Evolutionary conservation across 2,888 invertebrate species (phyloP), one percentile per base, ranked within the genome.

Genomic region (Epirrhoe alternata): DNA sequence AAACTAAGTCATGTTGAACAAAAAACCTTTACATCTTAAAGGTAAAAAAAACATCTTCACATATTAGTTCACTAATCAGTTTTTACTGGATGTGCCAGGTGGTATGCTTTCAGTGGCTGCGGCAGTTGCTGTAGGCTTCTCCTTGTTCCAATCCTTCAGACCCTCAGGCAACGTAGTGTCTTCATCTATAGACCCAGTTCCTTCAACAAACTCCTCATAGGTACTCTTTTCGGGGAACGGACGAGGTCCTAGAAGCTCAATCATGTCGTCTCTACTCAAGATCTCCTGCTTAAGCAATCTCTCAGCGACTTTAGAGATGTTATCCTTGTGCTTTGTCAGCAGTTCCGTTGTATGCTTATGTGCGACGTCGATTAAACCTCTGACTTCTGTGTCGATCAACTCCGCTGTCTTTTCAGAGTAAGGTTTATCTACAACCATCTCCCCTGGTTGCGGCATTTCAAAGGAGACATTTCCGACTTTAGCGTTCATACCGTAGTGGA

Each of bases 151-250:
- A 80, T 97, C 97, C 85, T 98, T 97, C 31, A 99, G 94, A 61
- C 99, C 99, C 90, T 98, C 97, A 0, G 99, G 99, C 76, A 99
- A 94, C 0, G 96, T 90, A 0, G 99, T 99, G 80, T 99, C 98
- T 89, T 99, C 99, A 73, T 99, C 99, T 78, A 99, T 96, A 0
- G 99, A 99, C 1, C 99, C 99, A 0, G 98, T 99, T 1, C 98
- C 99, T 89, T 98, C 99, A 0, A 99, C 99, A 89, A 99, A 99
- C 84, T 99, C 98, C 88, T 99, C 99, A 82, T 99, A 99, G 8
- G 99, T 99, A 12, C 99, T 98, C 93, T 99, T 99, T 89, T 99
- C 99, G 10, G 97, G 97, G 95, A 99, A 99, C 0, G 99, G 99
- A 75, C 99, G 94, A 31, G 95, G 94, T 0, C 99, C 99, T 54